Evolutionary conservation across 2,797 vertebrate genomes (phyloP).

Genomic region (Novumbra hubbsi): DNA sequence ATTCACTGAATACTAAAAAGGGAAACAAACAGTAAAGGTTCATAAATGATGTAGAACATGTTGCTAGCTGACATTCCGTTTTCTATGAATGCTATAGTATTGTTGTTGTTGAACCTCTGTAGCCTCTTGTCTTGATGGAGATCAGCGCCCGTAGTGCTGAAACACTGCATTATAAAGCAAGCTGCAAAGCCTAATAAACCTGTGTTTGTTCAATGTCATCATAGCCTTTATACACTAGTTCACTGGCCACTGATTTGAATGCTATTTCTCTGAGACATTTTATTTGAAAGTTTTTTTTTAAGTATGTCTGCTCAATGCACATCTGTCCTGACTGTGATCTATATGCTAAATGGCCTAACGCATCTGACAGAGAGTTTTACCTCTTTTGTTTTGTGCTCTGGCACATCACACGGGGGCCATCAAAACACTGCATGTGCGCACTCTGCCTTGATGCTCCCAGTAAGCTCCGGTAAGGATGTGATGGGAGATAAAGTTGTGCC

Average conservation of each 20-base stretch:
- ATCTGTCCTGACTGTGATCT: not conserved
- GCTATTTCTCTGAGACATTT: not conserved
- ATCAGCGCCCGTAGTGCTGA: not conserved
- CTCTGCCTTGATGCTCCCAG: not conserved
- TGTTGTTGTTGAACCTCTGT: not conserved
- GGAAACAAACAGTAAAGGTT: conserved; percentile 17
- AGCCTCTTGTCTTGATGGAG: not conserved
- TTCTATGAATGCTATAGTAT: conserved; percentile 17
- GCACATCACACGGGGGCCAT: conserved; percentile 18
- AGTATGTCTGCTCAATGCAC: not conserved
- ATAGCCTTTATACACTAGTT: not conserved
- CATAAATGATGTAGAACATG: not conserved
- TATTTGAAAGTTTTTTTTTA: not conserved
- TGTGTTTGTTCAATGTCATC: not conserved
- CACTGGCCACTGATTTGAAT: not conserved
- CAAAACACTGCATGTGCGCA: conserved; percentile 7
- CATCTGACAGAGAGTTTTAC: not conserved
- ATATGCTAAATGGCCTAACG: not conserved
- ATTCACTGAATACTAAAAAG: conserved; percentile 23
- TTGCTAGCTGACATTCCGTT: not conserved
- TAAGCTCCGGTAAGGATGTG: not conserved
- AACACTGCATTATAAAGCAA: conserved; percentile 3
- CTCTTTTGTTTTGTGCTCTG: conserved; percentile 12
- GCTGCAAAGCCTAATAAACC: not conserved
- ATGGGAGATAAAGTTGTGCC: not conserved